phyloP scores from a whole-genome alignment of 2,888 invertebrate species.

The Phaedon cochleariae region DNA sequence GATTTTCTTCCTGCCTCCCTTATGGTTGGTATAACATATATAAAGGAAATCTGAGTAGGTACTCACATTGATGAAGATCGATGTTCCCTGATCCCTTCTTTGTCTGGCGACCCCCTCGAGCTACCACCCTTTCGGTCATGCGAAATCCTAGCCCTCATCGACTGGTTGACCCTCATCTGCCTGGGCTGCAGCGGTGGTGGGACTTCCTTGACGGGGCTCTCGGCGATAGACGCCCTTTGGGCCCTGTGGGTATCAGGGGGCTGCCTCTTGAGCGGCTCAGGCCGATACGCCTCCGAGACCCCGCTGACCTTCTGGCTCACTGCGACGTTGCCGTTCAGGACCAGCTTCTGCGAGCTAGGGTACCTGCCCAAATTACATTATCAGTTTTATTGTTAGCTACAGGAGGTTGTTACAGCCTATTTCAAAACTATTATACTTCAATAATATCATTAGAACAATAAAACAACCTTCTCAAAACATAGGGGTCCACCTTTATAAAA shows the following conservation, averaged over 20 bases:
- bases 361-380: too few species aligned
- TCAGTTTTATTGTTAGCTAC: too few species aligned
- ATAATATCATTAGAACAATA: too few species aligned
- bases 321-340: slow-evolving; percentile 62
- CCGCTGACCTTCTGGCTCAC: slow-evolving; percentile 60
- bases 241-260: slow-evolving; percentile 37
- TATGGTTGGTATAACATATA: too few species aligned
- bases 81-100: slow-evolving; percentile 46
- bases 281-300: slow-evolving; percentile 55
- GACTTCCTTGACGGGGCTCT: slow-evolving; percentile 48
- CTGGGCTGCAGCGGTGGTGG: slow-evolving; percentile 60
- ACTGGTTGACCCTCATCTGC: slow-evolving; percentile 58
- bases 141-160: slow-evolving; percentile 57
- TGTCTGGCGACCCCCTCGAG: slow-evolving; percentile 50
- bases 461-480: too few species aligned
- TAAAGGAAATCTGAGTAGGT: slow-evolving; percentile 33
- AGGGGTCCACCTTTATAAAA: too few species aligned
- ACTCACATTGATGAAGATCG: slow-evolving; percentile 58
- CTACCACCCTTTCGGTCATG: slow-evolving; percentile 46
- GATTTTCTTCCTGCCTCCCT: too few species aligned
- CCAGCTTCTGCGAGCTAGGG: too few species aligned
- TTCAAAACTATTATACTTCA: too few species aligned
- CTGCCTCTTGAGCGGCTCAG: slow-evolving; percentile 56
- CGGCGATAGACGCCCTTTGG: slow-evolving; percentile 57
- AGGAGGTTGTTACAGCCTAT: too few species aligned